Percentiles rank a stretch among this genome's conserved stretches.
phyloP scores from a whole-genome alignment of 2,113 vertebrate species.

The Panurus biarmicus region DNA sequence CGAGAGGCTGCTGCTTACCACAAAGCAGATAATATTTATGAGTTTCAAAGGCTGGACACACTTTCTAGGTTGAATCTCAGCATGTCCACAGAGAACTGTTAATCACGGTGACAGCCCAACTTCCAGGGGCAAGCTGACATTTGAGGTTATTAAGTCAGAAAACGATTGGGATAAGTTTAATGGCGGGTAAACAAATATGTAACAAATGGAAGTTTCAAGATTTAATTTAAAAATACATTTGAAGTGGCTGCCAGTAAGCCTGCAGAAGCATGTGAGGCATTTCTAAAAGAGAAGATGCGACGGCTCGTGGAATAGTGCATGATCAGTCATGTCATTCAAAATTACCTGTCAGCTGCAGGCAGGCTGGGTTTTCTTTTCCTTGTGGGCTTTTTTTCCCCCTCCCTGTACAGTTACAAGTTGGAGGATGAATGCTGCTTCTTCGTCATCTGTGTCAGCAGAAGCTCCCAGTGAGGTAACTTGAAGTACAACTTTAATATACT shows the following conservation, averaged over 20 bases:
- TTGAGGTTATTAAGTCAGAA: neutral
- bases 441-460: neutral
- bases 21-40: neutral
- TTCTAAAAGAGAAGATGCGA: neutral
- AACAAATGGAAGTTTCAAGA: constrained; percentile 8
- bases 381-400: neutral
- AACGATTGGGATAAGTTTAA: neutral
- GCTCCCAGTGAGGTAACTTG: neutral
- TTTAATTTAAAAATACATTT: neutral
- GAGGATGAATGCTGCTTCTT: neutral
- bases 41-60: neutral
- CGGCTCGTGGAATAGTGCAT: neutral
- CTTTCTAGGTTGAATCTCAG: neutral
- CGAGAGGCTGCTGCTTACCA: neutral
- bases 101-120: neutral
- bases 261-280: constrained; percentile 6
- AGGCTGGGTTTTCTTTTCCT: neutral
- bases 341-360: constrained; percentile 28
- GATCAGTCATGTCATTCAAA: constrained; percentile 40
- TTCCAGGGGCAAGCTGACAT: neutral
- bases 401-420: neutral
- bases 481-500: neutral
- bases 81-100: neutral
- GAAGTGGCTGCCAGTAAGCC: neutral
- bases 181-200: neutral